Evolutionary conservation across 2,797 vertebrate genomes (phyloP).

Genomic region (Heterohyrax brucei): DNA sequence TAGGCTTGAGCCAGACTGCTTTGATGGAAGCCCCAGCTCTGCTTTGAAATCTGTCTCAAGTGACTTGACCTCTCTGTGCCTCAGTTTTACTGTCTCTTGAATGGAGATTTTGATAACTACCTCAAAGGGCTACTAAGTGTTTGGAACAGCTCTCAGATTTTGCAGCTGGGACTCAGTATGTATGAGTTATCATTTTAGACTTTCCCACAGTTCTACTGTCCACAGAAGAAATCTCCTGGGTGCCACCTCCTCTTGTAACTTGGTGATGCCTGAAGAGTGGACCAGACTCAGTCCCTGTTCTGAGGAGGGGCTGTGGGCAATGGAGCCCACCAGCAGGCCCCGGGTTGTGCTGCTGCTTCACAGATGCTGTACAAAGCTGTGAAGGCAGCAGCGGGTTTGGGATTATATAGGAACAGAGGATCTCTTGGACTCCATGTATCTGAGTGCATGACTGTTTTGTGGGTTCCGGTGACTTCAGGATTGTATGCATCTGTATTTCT

Average conservation of each 20-base stretch:
- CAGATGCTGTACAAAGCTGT: background rate
- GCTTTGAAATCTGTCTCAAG: slow-evolving; percentile 6
- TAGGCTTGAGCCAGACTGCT: background rate
- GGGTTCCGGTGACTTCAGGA: background rate
- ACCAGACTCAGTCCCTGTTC: background rate
- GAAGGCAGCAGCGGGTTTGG: background rate
- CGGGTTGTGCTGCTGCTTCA: background rate
- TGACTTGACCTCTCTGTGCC: background rate
- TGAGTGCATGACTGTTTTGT: background rate
- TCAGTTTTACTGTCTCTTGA: background rate
- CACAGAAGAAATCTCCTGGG: background rate
- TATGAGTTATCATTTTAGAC: background rate
- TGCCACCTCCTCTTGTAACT: background rate
- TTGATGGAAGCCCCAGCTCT: background rate
- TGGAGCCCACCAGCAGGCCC: background rate
- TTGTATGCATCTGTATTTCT: background rate
- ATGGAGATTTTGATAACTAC: background rate
- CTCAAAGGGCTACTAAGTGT: background rate
- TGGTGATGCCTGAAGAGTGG: background rate
- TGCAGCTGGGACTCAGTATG: background rate
- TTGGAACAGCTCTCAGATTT: background rate
- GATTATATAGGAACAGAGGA: too few species aligned
- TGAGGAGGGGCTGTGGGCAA: background rate
- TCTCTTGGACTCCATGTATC: background rate
- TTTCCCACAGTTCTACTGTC: background rate